Evolutionary conservation across 2,888 invertebrate genomes (phyloP).

Genomic region (Rhagonycha lutea): DNA sequence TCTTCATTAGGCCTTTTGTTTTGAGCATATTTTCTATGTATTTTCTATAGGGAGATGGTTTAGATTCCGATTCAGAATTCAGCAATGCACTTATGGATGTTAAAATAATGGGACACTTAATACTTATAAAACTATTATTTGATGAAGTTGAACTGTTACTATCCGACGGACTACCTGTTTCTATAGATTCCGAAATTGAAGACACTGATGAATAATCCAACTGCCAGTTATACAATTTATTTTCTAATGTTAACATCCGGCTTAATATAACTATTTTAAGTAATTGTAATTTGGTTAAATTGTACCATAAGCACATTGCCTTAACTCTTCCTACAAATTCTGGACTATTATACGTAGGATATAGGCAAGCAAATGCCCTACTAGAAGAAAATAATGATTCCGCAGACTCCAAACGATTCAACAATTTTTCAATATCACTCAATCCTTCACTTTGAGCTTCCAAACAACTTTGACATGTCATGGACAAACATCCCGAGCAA

Average conservation of each 20-base stretch:
- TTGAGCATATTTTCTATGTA: conserved; percentile 88
- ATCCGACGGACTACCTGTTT: conserved; percentile 56
- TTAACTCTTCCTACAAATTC: conserved; percentile 71
- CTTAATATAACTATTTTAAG: conserved; percentile 78
- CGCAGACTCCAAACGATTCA: conserved; percentile 74
- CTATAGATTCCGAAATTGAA: conserved; percentile 29
- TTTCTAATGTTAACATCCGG: conserved; percentile 55
- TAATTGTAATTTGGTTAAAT: conserved; percentile 82
- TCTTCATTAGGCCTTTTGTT: conserved; percentile 82
- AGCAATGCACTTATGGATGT: conserved; percentile 57
- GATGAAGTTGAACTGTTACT: conserved; percentile 54
- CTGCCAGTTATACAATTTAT: conserved; percentile 11
- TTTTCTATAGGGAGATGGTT: conserved; percentile 60
- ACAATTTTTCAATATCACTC: conserved; percentile 71
- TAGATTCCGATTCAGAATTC: conserved; percentile 33
- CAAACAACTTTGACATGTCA: conserved; percentile 73
- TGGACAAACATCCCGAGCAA: conserved; percentile 72
- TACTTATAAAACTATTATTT: conserved; percentile 39
- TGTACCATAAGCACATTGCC: conserved; percentile 91
- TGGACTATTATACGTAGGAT: conserved; percentile 69
- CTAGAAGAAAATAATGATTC: conserved; percentile 84
- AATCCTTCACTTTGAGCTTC: conserved; percentile 76
- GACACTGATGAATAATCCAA: neutral
- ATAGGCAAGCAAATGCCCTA: conserved; percentile 75
- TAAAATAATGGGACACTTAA: conserved; percentile 41